phyloP scores from a whole-genome alignment of 2,113 vertebrate species.

The Cololabis saira region DNA sequence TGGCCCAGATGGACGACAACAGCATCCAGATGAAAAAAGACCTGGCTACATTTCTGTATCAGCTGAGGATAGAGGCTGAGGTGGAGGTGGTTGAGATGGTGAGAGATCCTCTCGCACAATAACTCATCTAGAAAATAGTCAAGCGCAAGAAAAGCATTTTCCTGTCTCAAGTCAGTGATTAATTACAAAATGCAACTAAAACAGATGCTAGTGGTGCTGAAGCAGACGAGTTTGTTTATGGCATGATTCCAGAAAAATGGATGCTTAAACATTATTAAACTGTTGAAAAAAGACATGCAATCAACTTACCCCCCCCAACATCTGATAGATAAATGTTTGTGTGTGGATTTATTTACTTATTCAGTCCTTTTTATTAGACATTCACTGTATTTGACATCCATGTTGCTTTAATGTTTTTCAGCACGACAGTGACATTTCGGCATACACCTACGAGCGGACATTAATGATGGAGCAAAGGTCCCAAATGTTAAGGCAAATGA shows the following conservation, averaged over 20 bases:
- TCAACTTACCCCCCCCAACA: no score
- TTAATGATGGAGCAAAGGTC: slow-evolving; percentile 99
- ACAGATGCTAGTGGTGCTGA: background rate
- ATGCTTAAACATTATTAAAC: background rate
- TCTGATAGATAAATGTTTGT: no score
- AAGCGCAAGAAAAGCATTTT: background rate
- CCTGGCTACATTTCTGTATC: slow-evolving; percentile 94
- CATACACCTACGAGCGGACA: slow-evolving; percentile 96
- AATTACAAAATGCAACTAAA: background rate
- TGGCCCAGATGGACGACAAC: slow-evolving; percentile 99
- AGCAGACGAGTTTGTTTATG: background rate
- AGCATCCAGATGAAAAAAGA: slow-evolving; percentile 99
- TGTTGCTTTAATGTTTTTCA: slow-evolving; percentile 56
- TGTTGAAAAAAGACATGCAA: background rate
- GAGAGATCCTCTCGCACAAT: slow-evolving; percentile 31
- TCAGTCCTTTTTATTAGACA: background rate
- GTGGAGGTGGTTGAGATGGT: slow-evolving; percentile 99
- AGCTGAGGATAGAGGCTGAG: slow-evolving; percentile 96
- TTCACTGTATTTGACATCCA: background rate
- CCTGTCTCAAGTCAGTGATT: no score
- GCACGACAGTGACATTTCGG: slow-evolving; percentile 98
- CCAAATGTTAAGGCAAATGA: slow-evolving; percentile 98
- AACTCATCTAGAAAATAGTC: background rate
- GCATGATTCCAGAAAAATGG: background rate
- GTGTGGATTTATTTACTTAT: background rate